phyloP scores from a whole-genome alignment of 2,113 vertebrate genomes.

The Cyprinodon variegatus region DNA sequence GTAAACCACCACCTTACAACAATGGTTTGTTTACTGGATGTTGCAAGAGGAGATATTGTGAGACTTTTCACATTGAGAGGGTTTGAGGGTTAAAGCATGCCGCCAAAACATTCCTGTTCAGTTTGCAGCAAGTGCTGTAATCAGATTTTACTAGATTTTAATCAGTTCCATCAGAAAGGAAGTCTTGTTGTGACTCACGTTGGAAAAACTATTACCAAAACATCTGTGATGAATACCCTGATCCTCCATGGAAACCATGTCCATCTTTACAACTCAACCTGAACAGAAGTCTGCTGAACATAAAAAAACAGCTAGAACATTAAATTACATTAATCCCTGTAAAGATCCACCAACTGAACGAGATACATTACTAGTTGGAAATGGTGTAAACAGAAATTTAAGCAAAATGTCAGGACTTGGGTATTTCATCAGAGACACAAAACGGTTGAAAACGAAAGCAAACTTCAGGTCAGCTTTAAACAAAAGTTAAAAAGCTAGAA shows the following conservation, averaged over 20 bases:
- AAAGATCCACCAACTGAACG: neutral
- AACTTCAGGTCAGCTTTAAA: neutral
- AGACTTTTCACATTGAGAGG: neutral
- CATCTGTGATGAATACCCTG: neutral
- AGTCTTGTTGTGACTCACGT: neutral
- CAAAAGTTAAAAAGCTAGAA: neutral
- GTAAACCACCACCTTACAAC: too few relatives aligned
- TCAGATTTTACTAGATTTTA: neutral
- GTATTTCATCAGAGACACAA: too few relatives aligned
- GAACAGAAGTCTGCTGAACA: neutral
- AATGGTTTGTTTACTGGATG: too few relatives aligned
- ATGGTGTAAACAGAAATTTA: too few relatives aligned
- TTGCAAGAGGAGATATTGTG: neutral
- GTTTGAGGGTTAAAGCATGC: constrained; percentile 3
- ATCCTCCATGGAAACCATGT: neutral
- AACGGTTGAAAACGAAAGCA: neutral
- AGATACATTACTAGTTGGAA: too few relatives aligned
- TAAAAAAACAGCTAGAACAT: neutral
- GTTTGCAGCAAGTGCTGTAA: neutral
- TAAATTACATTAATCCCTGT: neutral
- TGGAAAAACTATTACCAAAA: neutral
- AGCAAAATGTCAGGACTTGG: neutral
- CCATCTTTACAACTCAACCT: neutral
- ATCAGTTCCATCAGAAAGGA: neutral
- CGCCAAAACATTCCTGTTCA: neutral